Evolutionary conservation across 2,113 vertebrate genomes (phyloP).

Genomic region (Corythornis cristatus): DNA sequence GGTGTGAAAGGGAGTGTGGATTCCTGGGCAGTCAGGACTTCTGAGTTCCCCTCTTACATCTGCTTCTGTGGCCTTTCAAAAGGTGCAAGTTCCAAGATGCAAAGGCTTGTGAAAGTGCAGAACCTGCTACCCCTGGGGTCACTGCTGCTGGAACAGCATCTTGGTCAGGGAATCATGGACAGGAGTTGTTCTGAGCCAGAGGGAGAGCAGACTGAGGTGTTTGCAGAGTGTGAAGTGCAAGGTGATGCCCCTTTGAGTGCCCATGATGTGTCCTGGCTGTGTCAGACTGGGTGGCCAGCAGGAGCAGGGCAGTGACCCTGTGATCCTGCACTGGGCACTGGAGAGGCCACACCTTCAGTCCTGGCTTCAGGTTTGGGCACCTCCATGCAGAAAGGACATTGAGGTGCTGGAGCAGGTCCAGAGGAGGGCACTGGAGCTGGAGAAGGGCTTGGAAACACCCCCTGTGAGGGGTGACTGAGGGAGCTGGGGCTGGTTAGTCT

Average conservation of each 20-base stretch:
- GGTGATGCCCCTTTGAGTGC: fast-evolving
- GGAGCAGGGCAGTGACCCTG: too few species aligned
- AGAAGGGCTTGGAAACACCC: too few species aligned
- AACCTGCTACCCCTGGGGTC: fast-evolving
- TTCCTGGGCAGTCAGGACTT: neutral
- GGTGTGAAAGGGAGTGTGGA: neutral
- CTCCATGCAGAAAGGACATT: too few species aligned
- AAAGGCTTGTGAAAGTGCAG: neutral
- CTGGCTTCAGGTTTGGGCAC: too few species aligned
- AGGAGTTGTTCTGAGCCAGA: neutral
- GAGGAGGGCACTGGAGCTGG: too few species aligned
- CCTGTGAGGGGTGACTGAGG: too few species aligned
- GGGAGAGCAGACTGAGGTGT: neutral
- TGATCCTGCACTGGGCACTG: too few species aligned
- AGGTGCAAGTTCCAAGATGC: neutral
- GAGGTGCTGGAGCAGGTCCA: too few species aligned
- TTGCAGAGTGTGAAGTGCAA: neutral
- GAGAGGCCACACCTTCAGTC: too few species aligned
- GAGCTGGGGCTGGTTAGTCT: too few species aligned
- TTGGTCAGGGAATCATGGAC: neutral
- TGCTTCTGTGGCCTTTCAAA: neutral
- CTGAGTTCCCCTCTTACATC: neutral
- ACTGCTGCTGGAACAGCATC: fast-evolving
- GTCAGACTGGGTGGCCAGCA: too few species aligned
- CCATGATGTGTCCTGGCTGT: neutral